Conservation (phyloP, 1,140 invertebrate genomes). For the Gryon sp. region DNA sequence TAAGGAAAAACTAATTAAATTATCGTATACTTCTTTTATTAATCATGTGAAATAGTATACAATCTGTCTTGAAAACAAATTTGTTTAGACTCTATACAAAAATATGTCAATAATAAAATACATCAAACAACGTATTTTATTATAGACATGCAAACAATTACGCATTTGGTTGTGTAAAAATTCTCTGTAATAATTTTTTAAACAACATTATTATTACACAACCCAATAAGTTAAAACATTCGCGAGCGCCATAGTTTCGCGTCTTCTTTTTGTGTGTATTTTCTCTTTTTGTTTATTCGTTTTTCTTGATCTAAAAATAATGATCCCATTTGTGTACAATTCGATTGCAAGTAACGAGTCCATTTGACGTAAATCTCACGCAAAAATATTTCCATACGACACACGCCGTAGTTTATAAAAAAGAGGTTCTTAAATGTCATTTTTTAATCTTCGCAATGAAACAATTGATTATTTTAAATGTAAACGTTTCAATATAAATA, state of each 20-base stretch:
- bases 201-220: constrained; percentile 32
- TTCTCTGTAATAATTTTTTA: not conserved
- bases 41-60: constrained; percentile 56
- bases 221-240: constrained; percentile 43
- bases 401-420: constrained; percentile 21
- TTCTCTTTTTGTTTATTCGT: no score
- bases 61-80: constrained; percentile 55
- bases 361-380: constrained; percentile 14
- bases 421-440: constrained; percentile 7
- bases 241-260: constrained; percentile 16
- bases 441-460: constrained; percentile 16
- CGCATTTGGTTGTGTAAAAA: constrained; percentile 43
- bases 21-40: constrained; percentile 59
- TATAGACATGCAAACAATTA: constrained; percentile 54
- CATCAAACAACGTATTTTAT: constrained; percentile 38
- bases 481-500: constrained; percentile 52
- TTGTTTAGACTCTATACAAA: constrained; percentile 57
- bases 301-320: constrained; percentile 58
- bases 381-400: constrained; percentile 20
- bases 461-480: constrained; percentile 29
- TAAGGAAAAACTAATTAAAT: not conserved
- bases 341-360: constrained; percentile 34
- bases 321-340: constrained; percentile 36
- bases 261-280: no score
- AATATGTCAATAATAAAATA: constrained; percentile 55